Percentiles rank a stretch among this genome's conserved stretches.
These are phyloP conservation scores for Chelonus insularis DNA, from an alignment of 1,140 invertebrate species.

Conservation along the genomic window DNA sequence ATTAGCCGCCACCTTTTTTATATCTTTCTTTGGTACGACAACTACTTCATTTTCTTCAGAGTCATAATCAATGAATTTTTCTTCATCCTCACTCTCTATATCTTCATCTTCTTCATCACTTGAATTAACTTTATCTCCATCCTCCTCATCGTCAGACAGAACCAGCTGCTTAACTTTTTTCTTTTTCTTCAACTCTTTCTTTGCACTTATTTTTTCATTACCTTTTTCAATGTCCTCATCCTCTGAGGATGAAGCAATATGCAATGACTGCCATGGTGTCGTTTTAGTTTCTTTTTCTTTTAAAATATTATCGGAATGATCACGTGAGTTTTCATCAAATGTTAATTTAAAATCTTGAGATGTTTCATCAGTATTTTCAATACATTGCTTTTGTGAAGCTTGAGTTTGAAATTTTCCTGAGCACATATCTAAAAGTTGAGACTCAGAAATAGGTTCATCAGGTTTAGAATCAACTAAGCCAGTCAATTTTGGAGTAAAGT, in stretches of 20 bases:
- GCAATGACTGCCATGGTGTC: not conserved
- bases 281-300: constrained; percentile 6
- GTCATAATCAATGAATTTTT: constrained; percentile 68
- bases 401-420: constrained; percentile 39
- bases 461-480: constrained; percentile 6
- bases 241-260: constrained; percentile 35
- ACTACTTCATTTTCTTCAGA: constrained; percentile 77
- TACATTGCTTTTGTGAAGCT: constrained; percentile 30
- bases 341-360: constrained; percentile 37
- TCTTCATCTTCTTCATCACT: constrained; percentile 40
- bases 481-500: constrained; percentile 22
- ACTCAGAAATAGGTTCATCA: constrained; percentile 32
- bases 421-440: constrained; percentile 43
- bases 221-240: constrained; percentile 22
- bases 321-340: constrained; percentile 38
- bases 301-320: constrained; percentile 31
- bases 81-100: constrained; percentile 36
- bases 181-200: constrained; percentile 48
- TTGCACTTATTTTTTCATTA: constrained; percentile 42
- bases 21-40: constrained; percentile 54
- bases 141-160: constrained; percentile 43
- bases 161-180: constrained; percentile 41
- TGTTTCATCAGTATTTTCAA: constrained; percentile 30
- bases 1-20: constrained; percentile 62
- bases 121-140: constrained; percentile 36